These are phyloP conservation scores for Peromyscus californicus DNA, from an alignment of 2,113 vertebrate genomes.

Conservation along the genomic window DNA sequence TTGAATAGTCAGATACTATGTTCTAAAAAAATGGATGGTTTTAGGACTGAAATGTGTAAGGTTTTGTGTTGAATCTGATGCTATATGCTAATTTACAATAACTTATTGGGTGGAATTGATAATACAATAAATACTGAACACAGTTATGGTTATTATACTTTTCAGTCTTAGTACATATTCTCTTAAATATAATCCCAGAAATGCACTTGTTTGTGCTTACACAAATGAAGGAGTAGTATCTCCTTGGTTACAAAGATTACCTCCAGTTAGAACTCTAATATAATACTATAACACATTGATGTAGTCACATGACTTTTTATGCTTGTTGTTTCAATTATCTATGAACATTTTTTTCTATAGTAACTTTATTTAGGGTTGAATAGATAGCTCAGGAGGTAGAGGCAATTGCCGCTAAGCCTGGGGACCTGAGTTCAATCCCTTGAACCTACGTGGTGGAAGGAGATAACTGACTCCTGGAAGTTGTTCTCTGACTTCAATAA, in stretches of 20 bases:
- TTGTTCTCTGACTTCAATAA: neutral
- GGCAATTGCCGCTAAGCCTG: neutral
- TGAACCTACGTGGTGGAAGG: neutral
- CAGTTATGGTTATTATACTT: neutral
- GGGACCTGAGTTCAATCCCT: neutral
- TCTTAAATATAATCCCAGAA: neutral
- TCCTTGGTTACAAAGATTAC: neutral
- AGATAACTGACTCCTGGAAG: neutral
- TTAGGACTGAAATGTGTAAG: neutral
- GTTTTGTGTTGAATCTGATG: neutral
- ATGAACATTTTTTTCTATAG: neutral
- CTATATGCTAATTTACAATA: neutral
- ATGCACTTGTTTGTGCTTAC: neutral
- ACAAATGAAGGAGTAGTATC: neutral
- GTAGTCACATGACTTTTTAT: neutral
- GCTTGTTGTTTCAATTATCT: neutral
- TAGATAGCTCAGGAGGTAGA: neutral
- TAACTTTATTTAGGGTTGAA: neutral
- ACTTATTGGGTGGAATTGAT: neutral
- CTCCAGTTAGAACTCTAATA: neutral
- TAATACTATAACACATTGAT: neutral
- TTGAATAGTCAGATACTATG: neutral
- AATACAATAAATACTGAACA: neutral
- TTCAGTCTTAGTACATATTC: neutral
- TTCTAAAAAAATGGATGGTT: neutral